Base-by-base conservation (phyloP, 1,140 invertebrate genomes). In the Bombus confusus region DNA sequence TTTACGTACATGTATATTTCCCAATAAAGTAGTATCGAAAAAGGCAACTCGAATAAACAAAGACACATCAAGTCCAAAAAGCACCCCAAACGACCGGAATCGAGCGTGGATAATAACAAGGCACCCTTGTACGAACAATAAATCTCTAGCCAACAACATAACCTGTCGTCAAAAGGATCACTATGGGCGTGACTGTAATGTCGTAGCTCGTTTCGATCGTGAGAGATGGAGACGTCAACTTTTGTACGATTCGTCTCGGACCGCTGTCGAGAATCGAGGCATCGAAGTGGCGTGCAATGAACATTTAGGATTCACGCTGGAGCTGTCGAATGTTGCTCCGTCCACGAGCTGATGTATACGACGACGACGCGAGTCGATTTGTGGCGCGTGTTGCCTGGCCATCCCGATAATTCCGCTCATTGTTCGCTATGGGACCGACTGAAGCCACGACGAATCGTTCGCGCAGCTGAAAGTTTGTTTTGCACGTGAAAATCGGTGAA, bases 31-130 rank as follows among this genome's bases (percentile, higher is more conserved):
- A 66, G 5, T 15, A 34, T 18, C 8, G 0, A 25, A 41, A 15
- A 31, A 43, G n/a, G 3, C n/a, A n/a, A 22, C 28, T 12, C 9
- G 28, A 18, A 57, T 10, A 75, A 75, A 37, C 47, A 75, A 9
- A 74, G 18, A 34, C 13, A 13, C 28, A 12, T 9, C 12, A 28
- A 25, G 9, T 9, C 18, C 18, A 22, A 74, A 10, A 37, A 34
- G 12, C 34, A n/a, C 25, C 74, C 22, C 83, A 87, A 87, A 75
- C 82, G 82, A 78, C 90, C 87, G 85, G 93, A 93, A 93, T 93
- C 86, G 91, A 94, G 93, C 94, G 93, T 95, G 92, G 91, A 93
- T 93, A 94, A 95, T 93, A 92, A 94, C 88, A 85, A 87, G 91
- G 88, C 88, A 91, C 83, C 88, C 90, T 92, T 93, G 91, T 90